Percentiles rank a stretch among this genome's conserved stretches.
These are phyloP conservation scores for Podotricha telesiphe DNA, from an alignment of 2,888 invertebrate species.

Conservation along the genomic window DNA sequence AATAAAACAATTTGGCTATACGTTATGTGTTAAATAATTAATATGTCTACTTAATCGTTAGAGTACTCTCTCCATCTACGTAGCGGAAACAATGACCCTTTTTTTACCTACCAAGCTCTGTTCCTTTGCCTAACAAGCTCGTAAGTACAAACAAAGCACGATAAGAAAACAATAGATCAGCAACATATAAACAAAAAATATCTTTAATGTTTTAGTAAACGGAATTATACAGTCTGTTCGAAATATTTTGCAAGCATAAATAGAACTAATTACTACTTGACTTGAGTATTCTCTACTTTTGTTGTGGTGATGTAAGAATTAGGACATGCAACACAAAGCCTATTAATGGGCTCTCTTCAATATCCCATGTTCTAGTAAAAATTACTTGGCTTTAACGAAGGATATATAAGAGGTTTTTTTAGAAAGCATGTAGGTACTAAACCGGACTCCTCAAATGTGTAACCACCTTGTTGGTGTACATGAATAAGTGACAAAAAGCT, in stretches of 20 bases:
- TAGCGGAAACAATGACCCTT: no score
- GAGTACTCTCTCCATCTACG: no score
- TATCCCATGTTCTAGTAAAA: no score
- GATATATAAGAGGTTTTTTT: no score
- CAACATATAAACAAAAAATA: not conserved
- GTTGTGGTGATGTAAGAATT: no score
- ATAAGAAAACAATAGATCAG: not conserved
- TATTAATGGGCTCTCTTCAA: no score
- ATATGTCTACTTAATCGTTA: not conserved
- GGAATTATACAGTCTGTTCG: not conserved
- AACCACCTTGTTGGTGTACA: not conserved
- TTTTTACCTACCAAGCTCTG: no score
- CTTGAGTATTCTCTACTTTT: no score
- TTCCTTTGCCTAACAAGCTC: not conserved
- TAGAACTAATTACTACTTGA: no score
- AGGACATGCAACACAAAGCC: not conserved
- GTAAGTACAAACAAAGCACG: not conserved
- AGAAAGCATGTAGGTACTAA: no score
- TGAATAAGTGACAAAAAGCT: not conserved
- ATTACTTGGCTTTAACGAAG: no score
- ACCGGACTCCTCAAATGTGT: not conserved
- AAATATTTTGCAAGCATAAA: not conserved
- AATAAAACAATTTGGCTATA: not conserved
- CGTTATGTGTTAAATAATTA: not conserved
- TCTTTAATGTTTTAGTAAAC: not conserved